phyloP scores from a whole-genome alignment of 2,113 vertebrate genomes.

The Brachyistius frenatus region DNA sequence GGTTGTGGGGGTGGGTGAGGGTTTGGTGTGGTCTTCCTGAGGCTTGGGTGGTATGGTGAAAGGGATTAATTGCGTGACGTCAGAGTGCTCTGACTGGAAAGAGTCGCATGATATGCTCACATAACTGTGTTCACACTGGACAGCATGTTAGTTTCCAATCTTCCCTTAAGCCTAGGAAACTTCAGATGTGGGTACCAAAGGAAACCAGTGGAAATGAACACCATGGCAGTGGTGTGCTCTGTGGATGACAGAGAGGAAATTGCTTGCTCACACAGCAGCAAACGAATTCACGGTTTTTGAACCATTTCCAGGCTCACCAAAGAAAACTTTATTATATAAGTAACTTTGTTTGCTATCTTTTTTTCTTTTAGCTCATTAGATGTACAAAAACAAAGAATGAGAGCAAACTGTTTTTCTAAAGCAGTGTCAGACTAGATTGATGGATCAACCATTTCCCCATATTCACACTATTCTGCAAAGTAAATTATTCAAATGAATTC shows the following conservation, averaged over 20 bases:
- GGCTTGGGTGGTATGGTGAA: conserved; percentile 71
- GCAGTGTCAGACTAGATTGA: conserved; percentile 70
- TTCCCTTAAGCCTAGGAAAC: conserved; percentile 52
- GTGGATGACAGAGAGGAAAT: conserved; percentile 75
- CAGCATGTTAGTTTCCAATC: conserved; percentile 71
- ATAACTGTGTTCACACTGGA: conserved; percentile 56
- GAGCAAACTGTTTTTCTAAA: conserved; percentile 59
- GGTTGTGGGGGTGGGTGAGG: conserved; percentile 29
- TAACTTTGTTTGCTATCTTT: conserved; percentile 57
- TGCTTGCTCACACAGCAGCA: conserved; percentile 64
- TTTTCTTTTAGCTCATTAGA: conserved; percentile 44
- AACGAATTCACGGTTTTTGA: conserved; percentile 58
- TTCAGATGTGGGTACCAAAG: conserved; percentile 72
- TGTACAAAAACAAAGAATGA: conserved; percentile 56
- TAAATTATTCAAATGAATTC: conserved; percentile 83
- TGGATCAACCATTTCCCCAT: conserved; percentile 74
- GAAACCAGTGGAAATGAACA: conserved; percentile 76
- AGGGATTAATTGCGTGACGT: conserved; percentile 72
- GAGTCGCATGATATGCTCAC: conserved; percentile 54
- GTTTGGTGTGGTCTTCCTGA: conserved; percentile 71
- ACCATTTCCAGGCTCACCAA: conserved; percentile 58
- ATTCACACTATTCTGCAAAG: conserved; percentile 63
- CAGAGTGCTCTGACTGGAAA: conserved; percentile 75
- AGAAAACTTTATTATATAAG: conserved; percentile 64
- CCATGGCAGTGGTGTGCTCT: conserved; percentile 55